These are phyloP conservation scores for Drosophila demipolita DNA, from an alignment of 2,888 invertebrate species.

Conservation along the genomic window DNA sequence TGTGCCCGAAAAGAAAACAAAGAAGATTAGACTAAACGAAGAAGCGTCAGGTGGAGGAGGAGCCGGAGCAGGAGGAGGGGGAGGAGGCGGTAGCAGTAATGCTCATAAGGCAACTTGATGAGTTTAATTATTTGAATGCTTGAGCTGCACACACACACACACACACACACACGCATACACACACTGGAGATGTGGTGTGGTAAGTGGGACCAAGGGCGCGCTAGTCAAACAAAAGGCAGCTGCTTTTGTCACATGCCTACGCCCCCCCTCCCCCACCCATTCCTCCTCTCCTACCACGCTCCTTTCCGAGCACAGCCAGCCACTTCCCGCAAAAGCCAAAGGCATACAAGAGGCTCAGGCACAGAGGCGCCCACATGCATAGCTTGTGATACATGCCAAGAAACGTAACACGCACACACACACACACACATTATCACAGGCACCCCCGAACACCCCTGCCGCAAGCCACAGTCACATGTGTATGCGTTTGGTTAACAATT, in stretches of 20 bases:
- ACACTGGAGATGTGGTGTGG: slow-evolving; percentile 1
- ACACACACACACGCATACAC: slow-evolving; percentile 33
- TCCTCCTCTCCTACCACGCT: background rate
- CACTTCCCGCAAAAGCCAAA: slow-evolving; percentile 24
- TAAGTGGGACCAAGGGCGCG: slow-evolving; percentile 60
- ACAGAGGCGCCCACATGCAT: slow-evolving; percentile 38
- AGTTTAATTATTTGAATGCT: slow-evolving; percentile 83
- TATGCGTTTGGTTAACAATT: slow-evolving; percentile 51
- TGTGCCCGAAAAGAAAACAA: slow-evolving; percentile 69
- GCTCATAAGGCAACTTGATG: slow-evolving; percentile 77
- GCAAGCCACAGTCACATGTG: slow-evolving; percentile 13
- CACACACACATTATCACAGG: background rate
- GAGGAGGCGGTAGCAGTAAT: slow-evolving; percentile 37
- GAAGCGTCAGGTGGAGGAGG: slow-evolving; percentile 1
- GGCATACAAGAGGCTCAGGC: slow-evolving; percentile 22
- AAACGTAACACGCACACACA: slow-evolving; percentile 12
- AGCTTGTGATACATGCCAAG: slow-evolving; percentile 43
- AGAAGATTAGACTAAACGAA: slow-evolving; percentile 72
- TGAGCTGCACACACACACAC: slow-evolving; percentile 50
- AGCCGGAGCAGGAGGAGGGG: background rate
- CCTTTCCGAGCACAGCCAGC: too few relatives aligned
- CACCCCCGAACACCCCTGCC: background rate
- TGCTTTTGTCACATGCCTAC: slow-evolving; percentile 75
- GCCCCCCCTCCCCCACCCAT: slow-evolving; percentile 5
- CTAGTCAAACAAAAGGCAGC: slow-evolving; percentile 78